Base-by-base conservation (phyloP, 92 coral and sea anemone species). In the Scolanthus callimorphus region DNA sequence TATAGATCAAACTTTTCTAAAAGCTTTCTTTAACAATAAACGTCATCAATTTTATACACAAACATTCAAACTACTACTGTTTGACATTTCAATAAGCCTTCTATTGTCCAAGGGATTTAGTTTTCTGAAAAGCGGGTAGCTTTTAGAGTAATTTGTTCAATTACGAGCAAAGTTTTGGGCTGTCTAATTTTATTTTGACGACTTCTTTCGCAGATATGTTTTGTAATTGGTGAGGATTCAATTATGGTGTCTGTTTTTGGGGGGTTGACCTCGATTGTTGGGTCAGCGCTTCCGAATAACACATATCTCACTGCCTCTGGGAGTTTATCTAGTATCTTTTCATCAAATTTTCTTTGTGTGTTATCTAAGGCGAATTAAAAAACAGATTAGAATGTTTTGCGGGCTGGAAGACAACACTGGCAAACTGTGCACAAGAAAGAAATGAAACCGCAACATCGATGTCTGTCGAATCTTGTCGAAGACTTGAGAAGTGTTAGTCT, bases 271-370 rank as follows among this genome's bases (percentile, higher is more conserved):
- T 34, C 41, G 41, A 6, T 34, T 34, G n/a, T 15, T 34, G 41
- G 41, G 41, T 34, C 41, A 34, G 8, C 41, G 41, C 41, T 6
- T 34, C 41, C 15, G 41, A 34, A 34, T 34, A 34, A 15, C 6
- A 34, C 41, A n/a, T 34, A 34, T 34, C 41, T 15, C 41, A 34
- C 41, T 34, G 41, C 41, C 41, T 34, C 41, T 34, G 41, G 41
- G 41, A 34, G 8, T 34, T 34, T 34, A 34, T 6, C 15, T 6
- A 34, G 6, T 15, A 34, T 34, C 41, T 15, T 34, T 34, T 34
- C 15, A 15, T 6, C 6, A 6, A 34, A 34, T 34, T 34, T 34
- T 34, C 41, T 34, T 34, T 34, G 41, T 34, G 41, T 34, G 41
- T 34, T 34, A 34, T 34, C 15, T 34, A 15, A 6, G 6, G 41